phyloP scores from a whole-genome alignment of 2,797 vertebrate species.

The Coccyzus lansbergi region DNA sequence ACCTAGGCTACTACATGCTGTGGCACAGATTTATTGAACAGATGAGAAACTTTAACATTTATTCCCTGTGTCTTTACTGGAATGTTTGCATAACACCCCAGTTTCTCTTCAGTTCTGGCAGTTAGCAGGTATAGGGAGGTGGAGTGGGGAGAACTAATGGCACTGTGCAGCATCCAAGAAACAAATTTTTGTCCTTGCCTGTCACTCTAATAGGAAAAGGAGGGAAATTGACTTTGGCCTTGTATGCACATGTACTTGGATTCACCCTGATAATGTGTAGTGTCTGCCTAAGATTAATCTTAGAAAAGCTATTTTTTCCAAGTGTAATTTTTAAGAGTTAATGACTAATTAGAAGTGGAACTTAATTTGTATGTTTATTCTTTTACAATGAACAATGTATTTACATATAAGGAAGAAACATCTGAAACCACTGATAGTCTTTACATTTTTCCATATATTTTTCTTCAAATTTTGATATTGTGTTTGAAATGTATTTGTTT shows the following conservation, averaged over 20 bases:
- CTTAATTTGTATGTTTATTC: conserved; percentile 22
- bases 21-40: background rate
- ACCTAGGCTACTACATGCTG: background rate
- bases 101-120: background rate
- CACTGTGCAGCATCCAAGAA: background rate
- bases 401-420: conserved; percentile 26
- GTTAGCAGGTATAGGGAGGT: background rate
- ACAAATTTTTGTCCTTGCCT: background rate
- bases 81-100: background rate
- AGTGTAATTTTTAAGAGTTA: conserved; percentile 38
- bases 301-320: conserved; percentile 20
- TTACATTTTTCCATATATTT: background rate
- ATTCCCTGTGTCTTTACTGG: background rate
- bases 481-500: background rate
- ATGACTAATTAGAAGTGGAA: conserved; percentile 38
- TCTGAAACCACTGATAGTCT: background rate
- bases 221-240: background rate
- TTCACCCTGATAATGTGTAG: rapidly evolving
- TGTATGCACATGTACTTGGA: background rate
- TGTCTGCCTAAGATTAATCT: conserved; percentile 26
- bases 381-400: background rate
- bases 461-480: background rate
- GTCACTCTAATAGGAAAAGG: background rate
- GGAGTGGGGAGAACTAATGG: background rate
- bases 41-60: background rate